A percentile compares a stretch with the other conserved stretches of the same genome.
phyloP scores from a whole-genome alignment of 1,140 invertebrate species.

The Halesus radiatus region DNA sequence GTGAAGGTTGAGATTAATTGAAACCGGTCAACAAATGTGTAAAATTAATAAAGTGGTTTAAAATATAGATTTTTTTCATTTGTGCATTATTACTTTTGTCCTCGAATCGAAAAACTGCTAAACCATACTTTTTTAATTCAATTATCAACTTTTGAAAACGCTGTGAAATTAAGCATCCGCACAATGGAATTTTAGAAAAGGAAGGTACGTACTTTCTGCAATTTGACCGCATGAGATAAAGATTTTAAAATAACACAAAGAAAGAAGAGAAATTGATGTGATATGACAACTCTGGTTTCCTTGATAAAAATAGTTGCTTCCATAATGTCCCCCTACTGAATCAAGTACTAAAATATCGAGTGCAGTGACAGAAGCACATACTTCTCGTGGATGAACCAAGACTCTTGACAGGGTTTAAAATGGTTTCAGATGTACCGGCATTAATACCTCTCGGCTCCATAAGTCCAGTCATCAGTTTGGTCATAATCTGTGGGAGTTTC shows the following conservation, averaged over 20 bases:
- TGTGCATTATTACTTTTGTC: too few relatives aligned
- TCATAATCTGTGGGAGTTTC: constrained; percentile 5
- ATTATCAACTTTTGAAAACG: too few relatives aligned
- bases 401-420: background rate
- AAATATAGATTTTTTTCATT: too few relatives aligned
- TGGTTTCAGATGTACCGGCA: background rate
- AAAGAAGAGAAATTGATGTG: background rate
- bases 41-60: too few relatives aligned
- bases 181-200: too few relatives aligned
- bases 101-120: too few relatives aligned
- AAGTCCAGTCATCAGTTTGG: background rate
- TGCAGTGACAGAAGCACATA: background rate
- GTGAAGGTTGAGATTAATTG: too few relatives aligned
- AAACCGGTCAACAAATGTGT: too few relatives aligned
- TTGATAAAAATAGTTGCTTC: background rate
- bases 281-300: background rate
- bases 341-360: background rate
- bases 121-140: too few relatives aligned
- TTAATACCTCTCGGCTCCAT: background rate
- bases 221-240: background rate
- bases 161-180: too few relatives aligned
- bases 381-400: too few relatives aligned
- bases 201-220: too few relatives aligned
- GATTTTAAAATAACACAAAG: background rate
- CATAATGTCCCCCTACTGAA: background rate